phyloP scores from a whole-genome alignment of 2,113 vertebrate species.

The Microcebus tavaratra region DNA sequence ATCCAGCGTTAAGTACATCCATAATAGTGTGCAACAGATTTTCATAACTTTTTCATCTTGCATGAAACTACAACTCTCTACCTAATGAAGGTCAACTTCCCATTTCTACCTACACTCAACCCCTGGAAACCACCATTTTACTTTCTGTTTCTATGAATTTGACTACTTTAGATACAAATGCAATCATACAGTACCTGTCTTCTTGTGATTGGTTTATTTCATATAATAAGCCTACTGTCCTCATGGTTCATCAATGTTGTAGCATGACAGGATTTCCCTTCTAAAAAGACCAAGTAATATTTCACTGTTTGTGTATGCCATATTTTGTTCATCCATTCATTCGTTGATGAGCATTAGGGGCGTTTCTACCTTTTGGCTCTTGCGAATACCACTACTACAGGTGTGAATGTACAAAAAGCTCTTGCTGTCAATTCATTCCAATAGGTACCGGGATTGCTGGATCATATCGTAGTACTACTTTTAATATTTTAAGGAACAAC shows the following conservation, averaged over 20 bases:
- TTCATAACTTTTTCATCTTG: not conserved
- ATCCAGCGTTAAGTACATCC: too few relatives aligned
- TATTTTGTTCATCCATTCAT: not conserved
- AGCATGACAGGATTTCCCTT: not conserved
- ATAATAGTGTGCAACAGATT: not conserved
- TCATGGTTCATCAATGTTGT: not conserved
- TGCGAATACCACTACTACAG: not conserved
- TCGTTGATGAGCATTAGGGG: not conserved
- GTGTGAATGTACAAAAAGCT: not conserved
- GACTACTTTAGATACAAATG: not conserved
- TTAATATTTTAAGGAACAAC: not conserved
- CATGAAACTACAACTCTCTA: not conserved
- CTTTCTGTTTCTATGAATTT: not conserved
- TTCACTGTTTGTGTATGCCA: not conserved
- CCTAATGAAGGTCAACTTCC: not conserved
- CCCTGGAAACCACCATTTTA: not conserved
- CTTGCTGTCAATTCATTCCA: not conserved
- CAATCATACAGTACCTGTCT: not conserved
- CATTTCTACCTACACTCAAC: not conserved
- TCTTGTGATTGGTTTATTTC: not conserved
- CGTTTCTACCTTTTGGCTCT: not conserved
- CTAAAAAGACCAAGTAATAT: not conserved
- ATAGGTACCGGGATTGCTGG: not conserved
- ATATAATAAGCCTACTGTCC: not conserved
- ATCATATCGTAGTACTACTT: not conserved